Conservation (phyloP, 2,113 vertebrate species). For the Elgaria multicarinata region DNA sequence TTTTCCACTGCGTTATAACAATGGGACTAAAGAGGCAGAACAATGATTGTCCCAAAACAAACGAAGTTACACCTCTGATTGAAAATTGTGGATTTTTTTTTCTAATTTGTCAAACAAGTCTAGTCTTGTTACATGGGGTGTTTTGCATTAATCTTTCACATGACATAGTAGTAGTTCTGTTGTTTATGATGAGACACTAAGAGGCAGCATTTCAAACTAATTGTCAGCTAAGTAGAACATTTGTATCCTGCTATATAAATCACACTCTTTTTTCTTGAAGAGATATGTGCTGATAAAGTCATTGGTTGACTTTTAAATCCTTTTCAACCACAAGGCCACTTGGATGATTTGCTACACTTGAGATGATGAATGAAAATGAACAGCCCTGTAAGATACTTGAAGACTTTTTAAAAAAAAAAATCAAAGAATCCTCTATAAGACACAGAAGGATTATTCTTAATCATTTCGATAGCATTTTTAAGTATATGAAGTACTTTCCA, state of each 20-base stretch:
- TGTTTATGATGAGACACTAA: slow-evolving; percentile 8
- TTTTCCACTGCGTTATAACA: neutral
- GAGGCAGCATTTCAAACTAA: slow-evolving; percentile 46
- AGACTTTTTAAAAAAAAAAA: slow-evolving; percentile 15
- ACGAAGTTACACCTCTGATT: neutral
- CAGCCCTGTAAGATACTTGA: neutral
- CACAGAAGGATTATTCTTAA: neutral
- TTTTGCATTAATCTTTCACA: slow-evolving; percentile 16
- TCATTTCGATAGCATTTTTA: slow-evolving; percentile 8
- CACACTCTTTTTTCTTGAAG: neutral
- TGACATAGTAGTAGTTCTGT: slow-evolving; percentile 11
- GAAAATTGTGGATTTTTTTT: slow-evolving; percentile 22
- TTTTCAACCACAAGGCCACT: slow-evolving; percentile 37
- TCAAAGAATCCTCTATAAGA: neutral
- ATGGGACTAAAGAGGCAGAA: neutral
- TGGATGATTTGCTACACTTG: slow-evolving; percentile 44
- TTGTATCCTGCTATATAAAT: slow-evolving; percentile 40
- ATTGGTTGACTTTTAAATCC: slow-evolving; percentile 38
- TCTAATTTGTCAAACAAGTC: slow-evolving; percentile 2
- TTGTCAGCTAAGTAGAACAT: slow-evolving; percentile 57
- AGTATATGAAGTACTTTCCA: neutral
- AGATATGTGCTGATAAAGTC: slow-evolving; percentile 28
- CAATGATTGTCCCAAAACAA: slow-evolving; percentile 2
- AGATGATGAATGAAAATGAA: slow-evolving; percentile 42
- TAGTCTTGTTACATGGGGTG: rapidly evolving